Percentiles rank a stretch among this genome's conserved stretches.
Conservation (phyloP, 2,113 vertebrate genomes). For the Corythoichthys haematopterus region DNA sequence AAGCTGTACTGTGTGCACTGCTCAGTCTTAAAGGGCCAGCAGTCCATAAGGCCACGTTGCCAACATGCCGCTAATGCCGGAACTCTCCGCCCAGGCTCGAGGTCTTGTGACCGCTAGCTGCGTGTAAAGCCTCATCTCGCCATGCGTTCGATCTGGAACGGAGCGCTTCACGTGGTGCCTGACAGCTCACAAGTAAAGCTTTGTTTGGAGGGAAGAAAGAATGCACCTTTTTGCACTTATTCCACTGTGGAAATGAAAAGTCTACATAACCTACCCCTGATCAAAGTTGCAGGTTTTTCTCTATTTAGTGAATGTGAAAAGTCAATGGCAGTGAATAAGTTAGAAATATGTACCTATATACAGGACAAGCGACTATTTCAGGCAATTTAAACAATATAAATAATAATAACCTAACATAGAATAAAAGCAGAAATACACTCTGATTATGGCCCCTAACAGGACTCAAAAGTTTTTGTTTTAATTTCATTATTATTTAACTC, state of each 20-base stretch:
- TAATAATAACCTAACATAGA: too few species aligned
- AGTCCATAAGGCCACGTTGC: slow-evolving; percentile 56
- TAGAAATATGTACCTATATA: too few species aligned
- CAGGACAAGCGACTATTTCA: too few species aligned
- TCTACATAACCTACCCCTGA: not conserved
- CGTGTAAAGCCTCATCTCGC: slow-evolving; percentile 42
- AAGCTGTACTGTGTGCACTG: slow-evolving; percentile 36
- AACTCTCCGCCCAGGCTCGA: slow-evolving; percentile 19
- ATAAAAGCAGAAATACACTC: too few species aligned
- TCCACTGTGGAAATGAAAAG: not conserved
- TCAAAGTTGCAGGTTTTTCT: too few species aligned
- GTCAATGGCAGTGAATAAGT: too few species aligned
- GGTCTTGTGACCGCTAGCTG: slow-evolving; percentile 58
- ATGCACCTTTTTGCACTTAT: not conserved
- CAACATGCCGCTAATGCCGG: slow-evolving; percentile 44
- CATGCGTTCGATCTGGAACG: slow-evolving; percentile 39
- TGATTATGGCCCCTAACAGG: too few species aligned
- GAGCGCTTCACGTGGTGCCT: slow-evolving; percentile 42
- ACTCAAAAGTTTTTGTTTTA: too few species aligned
- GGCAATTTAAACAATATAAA: too few species aligned
- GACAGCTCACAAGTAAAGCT: slow-evolving; percentile 33
- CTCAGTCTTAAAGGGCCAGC: slow-evolving; percentile 62
- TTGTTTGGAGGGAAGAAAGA: slow-evolving; percentile 14
- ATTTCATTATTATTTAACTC: too few species aligned
- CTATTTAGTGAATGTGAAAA: too few species aligned